Evolutionary conservation across 1,140 invertebrate species (phyloP), one percentile per base, ranked within the genome.

Genomic region (Bacillus rossius): DNA sequence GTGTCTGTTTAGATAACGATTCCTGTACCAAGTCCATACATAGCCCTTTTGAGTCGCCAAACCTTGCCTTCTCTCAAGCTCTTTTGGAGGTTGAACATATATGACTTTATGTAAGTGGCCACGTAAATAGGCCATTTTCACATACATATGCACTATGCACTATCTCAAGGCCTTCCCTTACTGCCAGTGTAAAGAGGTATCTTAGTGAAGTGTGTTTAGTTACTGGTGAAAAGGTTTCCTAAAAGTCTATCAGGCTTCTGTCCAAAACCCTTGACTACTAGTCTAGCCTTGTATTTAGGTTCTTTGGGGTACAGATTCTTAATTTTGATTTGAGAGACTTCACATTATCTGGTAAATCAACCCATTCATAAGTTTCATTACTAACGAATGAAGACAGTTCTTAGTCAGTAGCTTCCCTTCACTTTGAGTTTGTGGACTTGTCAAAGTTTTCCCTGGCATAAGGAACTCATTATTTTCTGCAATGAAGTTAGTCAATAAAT

Each of bases 41-140:
- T 7, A 10, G 53, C 16, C 45, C 47, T 59, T 13, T 41, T 61
- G 3, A 62, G 42, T 52, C 34, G 40, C 37, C 60, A 61, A 14
- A 61, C 57, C 23, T 61, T 45, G 22, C 51, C 52, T 34, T 8
- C 3, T 8, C 19, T 42, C 25, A 16, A 68, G 69, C 13, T 69
- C 70, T 43, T 62, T 60, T 41, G 74, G 73, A 66, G 62, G 71
- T 43, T 62, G 60, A 69, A 77, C 75, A 67, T 65, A 79, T 13
- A 78, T 63, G 7, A 64, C 63, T 64, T 78, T 73, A 16, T 73
- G 29, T 73, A 65, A 41, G n/a, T 66, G 60, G 14, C 69, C 77
- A 66, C 77, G 69, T 58, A 74, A 66, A 63, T 73, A 79, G 0
- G 76, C 76, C n/a, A 71, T 72, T 43, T 67, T 68, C 0, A 71